Evolutionary conservation across 2,888 invertebrate species (phyloP), one percentile per base, ranked within the genome.

Genomic region (Idaea biselata): DNA sequence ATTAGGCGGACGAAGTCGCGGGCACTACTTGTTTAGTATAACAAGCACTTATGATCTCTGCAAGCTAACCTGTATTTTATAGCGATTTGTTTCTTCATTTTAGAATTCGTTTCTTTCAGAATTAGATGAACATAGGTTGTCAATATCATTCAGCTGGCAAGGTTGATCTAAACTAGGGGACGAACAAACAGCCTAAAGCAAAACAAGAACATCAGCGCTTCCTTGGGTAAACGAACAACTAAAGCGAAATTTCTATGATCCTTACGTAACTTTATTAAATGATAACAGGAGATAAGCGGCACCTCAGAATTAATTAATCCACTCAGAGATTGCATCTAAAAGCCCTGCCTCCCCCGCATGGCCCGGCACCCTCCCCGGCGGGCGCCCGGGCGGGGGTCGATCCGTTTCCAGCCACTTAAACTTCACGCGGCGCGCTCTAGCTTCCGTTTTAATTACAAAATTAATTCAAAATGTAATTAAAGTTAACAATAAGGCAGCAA

Each of bases 401-500:
- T 91, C 89, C 87, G 89, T 88, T 91, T 91, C 90, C 91, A 91
- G 91, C 92, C 91, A 91, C 92, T 92, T 91, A 89, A 92, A 92
- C 91, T 92, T 91, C 91, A 91, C 91, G 90, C 92, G 91, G 87
- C 87, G 88, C 90, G 89, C 91, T 91, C 91, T 89, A 91, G 93
- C 93, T 93, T 93, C 93, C 92, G 93, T 93, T 93, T 93, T 93
- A 93, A 93, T 93, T 93, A 93, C 92, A 91, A 93, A 93, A 93
- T 93, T 93, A 93, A 93, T 93, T 93, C 93, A 93, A 93, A 93
- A 93, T 92, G 93, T 93, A 93, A 93, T 93, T 93, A 93, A 93
- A 93, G 91, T 93, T 93, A 92, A 93, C 93, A 93, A 93, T 93
- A 92, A 93, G 91, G 90, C 91, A 86, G 91, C 92, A 89, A 93